Conservation (phyloP, 2,113 vertebrate genomes). For the Strix uralensis region DNA sequence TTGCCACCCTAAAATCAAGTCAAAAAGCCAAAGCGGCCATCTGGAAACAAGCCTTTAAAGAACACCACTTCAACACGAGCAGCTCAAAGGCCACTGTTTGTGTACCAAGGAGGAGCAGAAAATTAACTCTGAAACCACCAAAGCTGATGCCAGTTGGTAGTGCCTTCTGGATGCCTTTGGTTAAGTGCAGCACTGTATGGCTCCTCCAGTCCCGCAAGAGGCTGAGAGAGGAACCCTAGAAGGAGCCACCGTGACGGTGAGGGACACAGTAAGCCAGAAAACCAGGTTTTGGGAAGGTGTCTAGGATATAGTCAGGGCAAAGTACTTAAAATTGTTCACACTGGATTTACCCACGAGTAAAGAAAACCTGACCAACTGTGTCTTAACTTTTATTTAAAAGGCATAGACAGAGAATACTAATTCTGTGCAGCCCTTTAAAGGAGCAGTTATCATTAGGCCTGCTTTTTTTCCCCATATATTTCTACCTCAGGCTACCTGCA, state of each 20-base stretch:
- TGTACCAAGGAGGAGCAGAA: not conserved
- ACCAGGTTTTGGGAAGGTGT: not conserved
- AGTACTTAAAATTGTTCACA: not conserved
- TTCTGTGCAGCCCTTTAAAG: not conserved
- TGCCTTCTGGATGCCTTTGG: not conserved
- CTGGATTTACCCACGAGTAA: not conserved
- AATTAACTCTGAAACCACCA: not conserved
- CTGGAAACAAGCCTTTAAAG: not conserved
- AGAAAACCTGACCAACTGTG: not conserved
- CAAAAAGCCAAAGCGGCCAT: not conserved
- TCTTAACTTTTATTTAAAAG: not conserved
- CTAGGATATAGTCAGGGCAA: not conserved
- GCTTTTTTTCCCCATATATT: not conserved
- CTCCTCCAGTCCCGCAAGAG: fast-evolving
- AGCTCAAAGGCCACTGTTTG: not conserved
- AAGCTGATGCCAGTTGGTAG: not conserved
- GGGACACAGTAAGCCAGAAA: not conserved
- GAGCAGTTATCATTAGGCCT: not conserved
- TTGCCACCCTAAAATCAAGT: not conserved
- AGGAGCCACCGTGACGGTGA: not conserved
- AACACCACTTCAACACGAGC: not conserved
- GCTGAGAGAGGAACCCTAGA: not conserved
- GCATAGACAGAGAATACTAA: not conserved
- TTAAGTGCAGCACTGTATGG: not conserved
- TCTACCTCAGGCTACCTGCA: not conserved